Base-by-base conservation (phyloP, 1,140 invertebrate species). In the Tetraneura akinire region DNA sequence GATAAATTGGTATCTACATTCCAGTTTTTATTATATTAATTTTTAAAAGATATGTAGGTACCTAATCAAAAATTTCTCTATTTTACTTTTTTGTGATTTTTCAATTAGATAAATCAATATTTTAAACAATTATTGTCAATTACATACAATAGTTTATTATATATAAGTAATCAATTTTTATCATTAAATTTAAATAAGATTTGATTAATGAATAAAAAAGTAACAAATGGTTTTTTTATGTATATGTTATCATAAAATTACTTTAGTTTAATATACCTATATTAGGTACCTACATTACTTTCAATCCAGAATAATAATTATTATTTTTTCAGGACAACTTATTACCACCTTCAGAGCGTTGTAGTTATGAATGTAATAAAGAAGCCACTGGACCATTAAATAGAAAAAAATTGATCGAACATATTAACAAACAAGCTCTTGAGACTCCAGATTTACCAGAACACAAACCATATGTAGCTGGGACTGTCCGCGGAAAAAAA, bases 381-480 rank as follows among this genome's bases (percentile, higher is more conserved):
- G 90, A 91, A 83, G 91, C 97, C 5, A 99, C 98, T 26, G 98
- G 98, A 66, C 96, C 97, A 10, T 88, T 98, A 81, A 94, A 98
- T 88, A 90, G 98, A 42, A 97, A 98, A 87, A 95, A 98, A 85
- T 88, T 99, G 62, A 95, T 99, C 83, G 94, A 98, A 84, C 97
- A 97, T 87, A 94, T 99, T 82, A 98, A 98, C 86, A 98, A 98
- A 87, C 94, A 98, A 86, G 97, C 97, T 6, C 88, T 96, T 83
- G 96, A 98, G 86, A 97, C 98, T 82, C 97, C 97, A 80, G 98
- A 99, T 88, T 92, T 93, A 90, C 97, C 98, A 26, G 96, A 99
- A 87, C 87, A 93, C 53, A 96, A 98, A 86, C 96, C 96, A 5
- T 99, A 92, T 86, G 92, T 96, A 73, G 87, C 95, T 83, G 96